Evolutionary conservation across 1,140 invertebrate species (phyloP), one percentile per base, ranked within the genome.

Genomic region (Drosophila nannoptera): DNA sequence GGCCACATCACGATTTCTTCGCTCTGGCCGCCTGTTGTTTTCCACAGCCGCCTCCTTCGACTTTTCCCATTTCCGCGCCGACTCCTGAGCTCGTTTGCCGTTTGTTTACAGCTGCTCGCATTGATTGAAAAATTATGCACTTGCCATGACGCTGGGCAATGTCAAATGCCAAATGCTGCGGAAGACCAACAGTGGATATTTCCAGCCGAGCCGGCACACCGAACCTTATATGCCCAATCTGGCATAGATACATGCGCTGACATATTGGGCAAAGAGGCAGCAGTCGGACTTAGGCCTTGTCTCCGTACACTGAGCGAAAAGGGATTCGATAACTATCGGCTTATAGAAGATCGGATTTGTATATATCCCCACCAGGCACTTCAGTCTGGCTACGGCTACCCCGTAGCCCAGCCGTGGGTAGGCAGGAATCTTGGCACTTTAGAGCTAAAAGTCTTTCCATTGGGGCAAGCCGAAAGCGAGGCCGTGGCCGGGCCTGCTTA

Each of bases 71-170:
- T 67, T 75, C 61, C 75, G 71, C 58, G 58, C 55, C 52, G 22
- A 2, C 22, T 1, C 22, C 22, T 22, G 22, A 22, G 22, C 22
- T 22, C 22, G 53, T 60, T 48, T 61, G 69, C 69, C 83, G 78
- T 83, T 83, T 83, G 78, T 67, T 83, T 83, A 83, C 78, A 83
- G 80, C 80, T 84, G 80, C 76, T 86, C 53, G 82, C 76, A 77
- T 86, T 84, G 80, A 84, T 84, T 84, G 80, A 84, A 84, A 84
- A 84, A 84, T 84, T 84, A 84, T 84, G 80, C 80, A 84, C 80
- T 84, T 84, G 80, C 80, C 81, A 83, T 84, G 80, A 73, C 80
- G 75, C 66, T 82, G 78, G 78, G 73, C 78, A 82, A 77, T 69
- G 70, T 78, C 74, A 81, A 83, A 83, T 70, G 78, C 78, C 80